Conservation (phyloP, 2,888 invertebrate species). For the Tiliacea aurago region DNA sequence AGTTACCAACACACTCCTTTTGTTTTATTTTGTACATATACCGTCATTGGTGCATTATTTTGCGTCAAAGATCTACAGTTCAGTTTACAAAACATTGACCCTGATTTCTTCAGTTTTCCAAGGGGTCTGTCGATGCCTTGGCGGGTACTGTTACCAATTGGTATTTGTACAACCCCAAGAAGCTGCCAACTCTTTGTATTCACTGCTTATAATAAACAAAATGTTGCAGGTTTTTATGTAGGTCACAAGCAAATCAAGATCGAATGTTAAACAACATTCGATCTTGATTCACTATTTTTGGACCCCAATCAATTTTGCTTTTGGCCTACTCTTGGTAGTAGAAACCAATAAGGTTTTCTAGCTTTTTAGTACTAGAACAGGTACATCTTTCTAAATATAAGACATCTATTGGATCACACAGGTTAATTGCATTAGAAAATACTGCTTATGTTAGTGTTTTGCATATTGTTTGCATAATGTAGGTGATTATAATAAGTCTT, state of each 20-base stretch:
- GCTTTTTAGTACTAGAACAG: constrained; percentile 3
- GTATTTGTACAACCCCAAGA: not conserved
- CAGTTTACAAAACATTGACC: constrained; percentile 67
- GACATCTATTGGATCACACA: constrained; percentile 5
- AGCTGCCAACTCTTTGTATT: constrained; percentile 18
- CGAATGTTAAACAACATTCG: too few species aligned
- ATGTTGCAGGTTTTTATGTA: constrained; percentile 45
- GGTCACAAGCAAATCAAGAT: constrained; percentile 46
- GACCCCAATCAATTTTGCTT: constrained; percentile 8
- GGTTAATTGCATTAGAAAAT: constrained; percentile 53
- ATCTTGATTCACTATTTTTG: constrained; percentile 15
- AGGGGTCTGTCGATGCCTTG: constrained; percentile 31
- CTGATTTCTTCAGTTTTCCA: constrained; percentile 55
- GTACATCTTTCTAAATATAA: constrained; percentile 13
- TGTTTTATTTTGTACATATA: constrained; percentile 25
- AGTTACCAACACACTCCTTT: constrained; percentile 51
- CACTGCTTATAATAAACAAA: constrained; percentile 40
- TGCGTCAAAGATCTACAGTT: constrained; percentile 27
- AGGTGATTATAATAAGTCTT: not conserved
- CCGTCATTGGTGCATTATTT: constrained; percentile 38
- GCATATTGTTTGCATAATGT: constrained; percentile 32
- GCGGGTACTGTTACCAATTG: constrained; percentile 17
- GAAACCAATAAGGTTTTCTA: constrained; percentile 3
- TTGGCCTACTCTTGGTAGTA: not conserved
- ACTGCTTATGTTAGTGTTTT: constrained; percentile 12